Conservation (phyloP, 35 echinoderm and acorn worm genomes). For the Amphiura filiformis region DNA sequence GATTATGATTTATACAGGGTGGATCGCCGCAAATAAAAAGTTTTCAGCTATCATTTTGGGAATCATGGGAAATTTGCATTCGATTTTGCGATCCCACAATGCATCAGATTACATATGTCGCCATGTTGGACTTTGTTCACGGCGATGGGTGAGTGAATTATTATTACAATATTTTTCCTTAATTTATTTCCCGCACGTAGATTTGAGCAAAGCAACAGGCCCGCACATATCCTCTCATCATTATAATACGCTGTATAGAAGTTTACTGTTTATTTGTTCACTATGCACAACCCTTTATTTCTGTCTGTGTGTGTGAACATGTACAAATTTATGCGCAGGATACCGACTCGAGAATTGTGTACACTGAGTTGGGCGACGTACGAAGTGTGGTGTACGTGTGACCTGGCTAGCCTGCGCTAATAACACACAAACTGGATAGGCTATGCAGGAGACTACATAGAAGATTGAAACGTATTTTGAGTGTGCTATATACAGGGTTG, state of each 20-base stretch:
- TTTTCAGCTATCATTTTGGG: background rate
- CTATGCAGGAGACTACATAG: background rate
- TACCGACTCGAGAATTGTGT: background rate
- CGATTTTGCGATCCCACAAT: background rate
- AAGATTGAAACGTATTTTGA: background rate
- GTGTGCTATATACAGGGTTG: background rate
- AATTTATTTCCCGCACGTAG: background rate
- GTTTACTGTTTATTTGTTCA: background rate
- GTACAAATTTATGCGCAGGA: conserved; percentile 7
- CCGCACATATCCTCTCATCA: background rate
- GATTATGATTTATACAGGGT: background rate
- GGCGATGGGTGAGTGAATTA: conserved; percentile 4
- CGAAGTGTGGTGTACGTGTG: background rate
- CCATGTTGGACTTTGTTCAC: conserved; percentile 13
- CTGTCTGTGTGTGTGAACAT: background rate
- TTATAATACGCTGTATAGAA: background rate
- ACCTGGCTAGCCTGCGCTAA: background rate
- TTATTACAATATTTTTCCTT: conserved; percentile 5
- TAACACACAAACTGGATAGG: background rate
- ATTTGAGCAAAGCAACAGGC: background rate
- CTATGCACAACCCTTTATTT: background rate
- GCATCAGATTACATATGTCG: background rate
- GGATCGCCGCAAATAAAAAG: background rate
- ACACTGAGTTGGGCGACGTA: background rate
- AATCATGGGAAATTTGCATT: conserved; percentile 7